phyloP scores from a whole-genome alignment of 2,113 vertebrate genomes.

The Sorex araneus region DNA sequence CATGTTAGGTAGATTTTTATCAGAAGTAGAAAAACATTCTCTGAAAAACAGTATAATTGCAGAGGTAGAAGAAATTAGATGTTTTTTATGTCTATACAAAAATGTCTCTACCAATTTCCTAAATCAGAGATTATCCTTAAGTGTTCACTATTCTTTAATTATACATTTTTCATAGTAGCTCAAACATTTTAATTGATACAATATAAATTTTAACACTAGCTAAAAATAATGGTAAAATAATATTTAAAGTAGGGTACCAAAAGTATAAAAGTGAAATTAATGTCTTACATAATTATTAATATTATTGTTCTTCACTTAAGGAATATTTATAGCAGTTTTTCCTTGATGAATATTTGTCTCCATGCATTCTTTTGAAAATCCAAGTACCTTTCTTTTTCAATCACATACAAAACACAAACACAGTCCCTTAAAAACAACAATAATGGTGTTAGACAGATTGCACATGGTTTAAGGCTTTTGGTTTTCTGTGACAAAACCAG shows the following conservation, averaged over 20 bases:
- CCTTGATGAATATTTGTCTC: not conserved
- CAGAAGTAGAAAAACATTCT: not conserved
- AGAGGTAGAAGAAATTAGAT: not conserved
- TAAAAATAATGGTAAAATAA: slow-evolving; percentile 13
- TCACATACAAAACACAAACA: too few relatives aligned
- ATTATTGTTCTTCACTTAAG: slow-evolving; percentile 21
- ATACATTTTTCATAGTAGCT: not conserved
- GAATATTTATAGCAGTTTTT: slow-evolving; percentile 1
- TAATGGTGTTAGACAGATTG: not conserved
- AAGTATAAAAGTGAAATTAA: not conserved
- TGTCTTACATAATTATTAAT: not conserved
- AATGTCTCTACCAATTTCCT: slow-evolving; percentile 23
- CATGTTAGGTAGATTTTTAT: not conserved
- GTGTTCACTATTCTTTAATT: not conserved
- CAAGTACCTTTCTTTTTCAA: not conserved
- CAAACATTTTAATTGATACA: slow-evolving; percentile 24
- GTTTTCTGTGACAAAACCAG: too few relatives aligned
- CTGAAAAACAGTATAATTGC: not conserved
- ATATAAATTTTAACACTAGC: slow-evolving; percentile 17
- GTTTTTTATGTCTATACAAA: not conserved
- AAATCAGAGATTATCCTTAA: slow-evolving; percentile 11
- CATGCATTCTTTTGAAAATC: slow-evolving; percentile 50
- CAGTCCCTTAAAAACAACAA: not conserved
- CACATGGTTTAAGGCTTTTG: too few relatives aligned
- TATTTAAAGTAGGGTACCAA: not conserved